Evolutionary conservation across 2,888 invertebrate genomes (phyloP), one percentile per base, ranked within the genome.

Genomic region (Atherix ibis): DNA sequence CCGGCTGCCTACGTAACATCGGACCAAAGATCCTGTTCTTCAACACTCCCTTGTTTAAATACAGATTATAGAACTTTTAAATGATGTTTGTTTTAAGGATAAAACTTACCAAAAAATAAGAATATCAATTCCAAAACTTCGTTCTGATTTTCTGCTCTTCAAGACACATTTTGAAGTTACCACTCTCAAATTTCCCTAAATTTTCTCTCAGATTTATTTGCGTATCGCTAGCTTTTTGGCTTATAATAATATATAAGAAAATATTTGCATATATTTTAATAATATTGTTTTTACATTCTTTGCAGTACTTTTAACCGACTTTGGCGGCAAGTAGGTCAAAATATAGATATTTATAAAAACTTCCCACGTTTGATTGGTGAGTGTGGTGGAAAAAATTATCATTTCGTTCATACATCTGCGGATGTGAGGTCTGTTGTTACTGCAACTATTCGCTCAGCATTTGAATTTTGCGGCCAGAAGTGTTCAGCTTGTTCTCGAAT

Each of bases 301-400:
- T 54, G 5, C 47, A 81, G 79, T 38, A 95, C 94, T 16, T 95
- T 95, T 58, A 82, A 83, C 52, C 75, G 81, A 47, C 60, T 98
- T 29, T 98, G 95, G 95, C 75, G 76, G 46, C 82, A 85, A 58
- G 89, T 95, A 18, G 94, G 87, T 13, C 66, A 82, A 42, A 95
- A 95, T 54, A 70, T 98, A 27, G 68, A 72, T 45, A 71, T 60
- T 3, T 98, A 94, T 58, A 68, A 63, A 27, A 88, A 87, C 53
- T 98, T 91, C 58, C 98, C 98, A 0, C 73, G 94, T 44, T 63
- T 99, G 35, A 81, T 95, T 48, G 82, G 87, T 39, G 98, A 98
- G 65, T 97, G 95, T 61, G 98, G 98, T 34, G 98, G 98, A 18
- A 99, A 99, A 62, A 99, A 98, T 64, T 98, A 84, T 60, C 98